A percentile compares a stretch with the other conserved stretches of the same genome.
Conservation (phyloP, 2,888 invertebrate species). For the Amblyjoppa proteus region DNA sequence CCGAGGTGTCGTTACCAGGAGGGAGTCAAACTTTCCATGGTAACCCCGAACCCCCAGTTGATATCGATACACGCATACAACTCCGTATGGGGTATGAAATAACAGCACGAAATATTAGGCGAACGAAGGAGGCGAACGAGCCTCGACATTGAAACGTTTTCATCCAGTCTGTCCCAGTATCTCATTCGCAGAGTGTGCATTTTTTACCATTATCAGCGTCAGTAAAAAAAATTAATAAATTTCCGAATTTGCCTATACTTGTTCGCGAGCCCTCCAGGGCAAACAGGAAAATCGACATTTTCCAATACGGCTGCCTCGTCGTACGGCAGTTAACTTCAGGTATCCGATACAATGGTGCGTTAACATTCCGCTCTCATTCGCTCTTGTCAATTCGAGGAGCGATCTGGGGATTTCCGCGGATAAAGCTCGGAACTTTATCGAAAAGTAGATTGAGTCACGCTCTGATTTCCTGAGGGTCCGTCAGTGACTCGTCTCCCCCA, state of each 20-base stretch:
- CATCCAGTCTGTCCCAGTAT: too few species aligned
- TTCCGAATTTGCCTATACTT: too few species aligned
- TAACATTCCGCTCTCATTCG: background rate
- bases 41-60: constrained; percentile 68
- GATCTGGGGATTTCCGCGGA: background rate
- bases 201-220: too few species aligned
- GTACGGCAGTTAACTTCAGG: background rate
- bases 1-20: constrained; percentile 35
- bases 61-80: constrained; percentile 25
- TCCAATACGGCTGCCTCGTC: too few species aligned
- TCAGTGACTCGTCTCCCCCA: background rate
- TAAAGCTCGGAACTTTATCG: too few species aligned
- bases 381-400: background rate
- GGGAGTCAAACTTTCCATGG: constrained; percentile 79
- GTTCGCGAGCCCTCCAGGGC: too few species aligned
- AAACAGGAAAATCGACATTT: too few species aligned
- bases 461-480: background rate
- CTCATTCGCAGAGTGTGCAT: too few species aligned
- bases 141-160: background rate
- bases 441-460: background rate
- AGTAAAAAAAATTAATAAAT: too few species aligned
- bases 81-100: background rate
- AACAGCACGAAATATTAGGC: constrained; percentile 16
- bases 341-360: background rate
- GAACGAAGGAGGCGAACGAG: background rate